Evolutionary conservation across 2,113 vertebrate species (phyloP).

Genomic region (Misgurnus mizolepis): DNA sequence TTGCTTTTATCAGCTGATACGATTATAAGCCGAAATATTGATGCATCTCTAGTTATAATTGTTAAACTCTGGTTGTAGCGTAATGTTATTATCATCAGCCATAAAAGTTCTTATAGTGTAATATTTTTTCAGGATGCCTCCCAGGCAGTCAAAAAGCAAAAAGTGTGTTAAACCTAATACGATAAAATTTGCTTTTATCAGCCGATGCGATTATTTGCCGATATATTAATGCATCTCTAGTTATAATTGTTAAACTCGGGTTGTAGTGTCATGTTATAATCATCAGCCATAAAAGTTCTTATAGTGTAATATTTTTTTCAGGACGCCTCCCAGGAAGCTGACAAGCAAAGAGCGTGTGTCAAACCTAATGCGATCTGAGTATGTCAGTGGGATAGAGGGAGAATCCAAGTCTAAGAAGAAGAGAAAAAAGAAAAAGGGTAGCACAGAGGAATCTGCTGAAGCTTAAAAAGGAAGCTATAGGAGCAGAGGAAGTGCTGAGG

Average conservation of each 20-base stretch:
- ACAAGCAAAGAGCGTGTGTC: slow-evolving; percentile 64
- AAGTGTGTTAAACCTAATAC: slow-evolving; percentile 67
- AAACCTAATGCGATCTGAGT: slow-evolving; percentile 78
- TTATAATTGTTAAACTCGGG: too few relatives aligned
- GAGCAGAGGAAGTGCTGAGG: slow-evolving; percentile 9
- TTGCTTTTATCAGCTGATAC: too few relatives aligned
- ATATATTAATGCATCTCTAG: too few relatives aligned
- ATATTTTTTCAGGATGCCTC: slow-evolving; percentile 65
- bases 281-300: neutral
- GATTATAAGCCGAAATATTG: too few relatives aligned
- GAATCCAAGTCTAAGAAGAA: slow-evolving; percentile 53
- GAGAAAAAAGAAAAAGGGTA: slow-evolving; percentile 50
- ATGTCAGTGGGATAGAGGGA: slow-evolving; percentile 76
- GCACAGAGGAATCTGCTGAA: slow-evolving; percentile 13
- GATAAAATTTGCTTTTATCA: slow-evolving; percentile 40
- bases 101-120: neutral
- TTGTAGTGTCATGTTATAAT: neutral
- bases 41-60: too few relatives aligned
- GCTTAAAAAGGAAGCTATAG: neutral
- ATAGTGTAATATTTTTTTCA: slow-evolving; percentile 57
- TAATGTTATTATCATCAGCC: neutral
- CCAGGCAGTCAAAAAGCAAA: slow-evolving; percentile 60
- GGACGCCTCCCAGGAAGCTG: slow-evolving; percentile 64
- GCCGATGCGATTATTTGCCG: too few relatives aligned
- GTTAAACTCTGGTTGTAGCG: too few relatives aligned